Conservation (phyloP, 2,888 invertebrate genomes). For the Pandemis corylana region DNA sequence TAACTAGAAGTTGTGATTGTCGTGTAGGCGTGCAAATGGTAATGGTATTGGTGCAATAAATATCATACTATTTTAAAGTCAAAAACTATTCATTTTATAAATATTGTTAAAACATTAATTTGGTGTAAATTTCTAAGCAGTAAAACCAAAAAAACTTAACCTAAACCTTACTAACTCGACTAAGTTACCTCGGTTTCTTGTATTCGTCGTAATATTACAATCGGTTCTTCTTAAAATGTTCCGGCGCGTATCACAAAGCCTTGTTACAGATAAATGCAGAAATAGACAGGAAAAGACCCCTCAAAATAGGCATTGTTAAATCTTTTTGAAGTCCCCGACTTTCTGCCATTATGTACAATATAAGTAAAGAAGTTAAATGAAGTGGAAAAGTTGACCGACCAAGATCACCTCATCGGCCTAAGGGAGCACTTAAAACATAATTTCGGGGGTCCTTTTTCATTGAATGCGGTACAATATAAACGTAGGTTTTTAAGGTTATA, state of each 20-base stretch:
- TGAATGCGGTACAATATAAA: slow-evolving; percentile 27
- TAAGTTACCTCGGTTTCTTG: slow-evolving; percentile 1
- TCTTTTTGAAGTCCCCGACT: slow-evolving; percentile 79
- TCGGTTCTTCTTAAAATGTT: slow-evolving; percentile 9
- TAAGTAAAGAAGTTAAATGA: slow-evolving; percentile 83
- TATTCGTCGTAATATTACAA: slow-evolving; percentile 22
- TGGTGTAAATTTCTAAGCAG: too few species aligned
- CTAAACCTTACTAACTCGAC: not conserved
- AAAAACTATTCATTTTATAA: too few species aligned
- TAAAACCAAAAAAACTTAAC: too few species aligned
- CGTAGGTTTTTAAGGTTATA: slow-evolving; percentile 22
- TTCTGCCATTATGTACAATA: slow-evolving; percentile 80
- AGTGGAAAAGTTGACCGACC: slow-evolving; percentile 81
- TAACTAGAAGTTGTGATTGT: not conserved
- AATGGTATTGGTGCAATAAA: too few species aligned
- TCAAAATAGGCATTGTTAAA: slow-evolving; percentile 83
- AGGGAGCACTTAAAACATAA: slow-evolving; percentile 51
- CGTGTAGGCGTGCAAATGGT: not conserved
- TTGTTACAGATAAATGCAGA: slow-evolving; percentile 67
- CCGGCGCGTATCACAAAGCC: slow-evolving; percentile 51
- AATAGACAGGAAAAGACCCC: slow-evolving; percentile 67
- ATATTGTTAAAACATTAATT: too few species aligned
- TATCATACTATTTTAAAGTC: too few species aligned
- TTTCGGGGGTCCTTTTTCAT: slow-evolving; percentile 41
- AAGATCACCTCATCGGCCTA: slow-evolving; percentile 58